Conservation (phyloP, 2,113 vertebrate genomes). For the Trichomycterus rosablanca region DNA sequence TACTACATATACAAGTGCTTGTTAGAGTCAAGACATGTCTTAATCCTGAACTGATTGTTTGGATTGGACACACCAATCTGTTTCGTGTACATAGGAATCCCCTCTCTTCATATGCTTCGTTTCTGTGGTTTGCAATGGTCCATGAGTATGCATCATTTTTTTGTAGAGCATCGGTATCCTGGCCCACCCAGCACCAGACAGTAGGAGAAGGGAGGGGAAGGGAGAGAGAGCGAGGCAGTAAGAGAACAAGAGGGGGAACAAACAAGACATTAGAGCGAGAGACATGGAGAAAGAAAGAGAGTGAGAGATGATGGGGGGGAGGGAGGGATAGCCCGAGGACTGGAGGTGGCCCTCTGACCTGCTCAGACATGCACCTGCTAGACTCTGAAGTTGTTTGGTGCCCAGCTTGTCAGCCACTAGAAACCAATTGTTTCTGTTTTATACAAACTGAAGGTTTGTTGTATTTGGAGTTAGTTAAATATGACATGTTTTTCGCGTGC, state of each 20-base stretch:
- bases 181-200: slow-evolving; percentile 27
- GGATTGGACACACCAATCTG: slow-evolving; percentile 10
- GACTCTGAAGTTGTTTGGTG: slow-evolving; percentile 54
- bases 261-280: not conserved
- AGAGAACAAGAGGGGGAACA: not conserved
- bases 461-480: no score
- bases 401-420: slow-evolving; percentile 42
- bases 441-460: no score
- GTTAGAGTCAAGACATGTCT: not conserved
- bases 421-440: slow-evolving; percentile 44
- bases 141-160: slow-evolving; percentile 54
- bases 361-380: slow-evolving; percentile 66
- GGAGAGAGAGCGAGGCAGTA: not conserved
- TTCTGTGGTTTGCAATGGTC: slow-evolving; percentile 57
- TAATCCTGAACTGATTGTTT: slow-evolving; percentile 30
- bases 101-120: slow-evolving; percentile 56
- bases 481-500: not conserved
- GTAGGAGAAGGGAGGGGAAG: not conserved
- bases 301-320: not conserved
- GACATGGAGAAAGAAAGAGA: not conserved
- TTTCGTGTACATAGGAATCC: slow-evolving; percentile 55
- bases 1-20: not conserved
- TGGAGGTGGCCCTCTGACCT: slow-evolving; percentile 62
- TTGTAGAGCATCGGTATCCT: slow-evolving; percentile 1
- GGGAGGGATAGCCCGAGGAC: slow-evolving; percentile 37